Percentiles rank a stretch among this genome's conserved stretches.
Evolutionary conservation across 2,113 vertebrate genomes (phyloP).

Genomic region (Xerus inauris): DNA sequence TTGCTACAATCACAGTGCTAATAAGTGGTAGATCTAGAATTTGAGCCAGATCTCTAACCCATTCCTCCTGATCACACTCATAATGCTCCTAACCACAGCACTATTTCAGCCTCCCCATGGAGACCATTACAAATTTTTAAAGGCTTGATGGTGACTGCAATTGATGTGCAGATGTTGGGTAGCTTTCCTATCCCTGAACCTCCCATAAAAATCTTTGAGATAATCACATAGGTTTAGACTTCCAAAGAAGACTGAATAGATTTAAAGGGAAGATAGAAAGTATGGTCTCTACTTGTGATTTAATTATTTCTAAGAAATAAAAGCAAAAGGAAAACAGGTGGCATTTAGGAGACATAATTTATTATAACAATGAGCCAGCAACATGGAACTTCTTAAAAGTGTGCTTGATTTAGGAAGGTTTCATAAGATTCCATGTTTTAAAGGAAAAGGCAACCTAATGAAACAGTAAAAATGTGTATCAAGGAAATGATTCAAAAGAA

Average conservation of each 20-base stretch:
- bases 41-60: background rate
- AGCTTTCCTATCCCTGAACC: background rate
- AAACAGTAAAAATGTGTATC: background rate
- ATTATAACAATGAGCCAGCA: background rate
- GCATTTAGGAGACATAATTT: slow-evolving; percentile 1
- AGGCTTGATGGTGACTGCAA: background rate
- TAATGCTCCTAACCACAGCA: background rate
- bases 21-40: background rate
- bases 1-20: too few relatives aligned
- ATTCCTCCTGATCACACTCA: background rate
- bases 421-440: slow-evolving; percentile 4
- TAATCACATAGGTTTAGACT: background rate
- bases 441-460: background rate
- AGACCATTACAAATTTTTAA: background rate
- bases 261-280: background rate
- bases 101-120: background rate
- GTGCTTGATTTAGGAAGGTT: slow-evolving; percentile 27
- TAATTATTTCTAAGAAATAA: slow-evolving; percentile 41
- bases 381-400: background rate
- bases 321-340: slow-evolving; percentile 30
- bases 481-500: slow-evolving; percentile 29
- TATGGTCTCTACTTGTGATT: background rate
- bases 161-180: background rate
- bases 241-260: background rate
- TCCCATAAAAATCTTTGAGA: background rate